These are phyloP conservation scores for Cichladusa arquata DNA, from an alignment of 2,113 vertebrate genomes.

Conservation along the genomic window DNA sequence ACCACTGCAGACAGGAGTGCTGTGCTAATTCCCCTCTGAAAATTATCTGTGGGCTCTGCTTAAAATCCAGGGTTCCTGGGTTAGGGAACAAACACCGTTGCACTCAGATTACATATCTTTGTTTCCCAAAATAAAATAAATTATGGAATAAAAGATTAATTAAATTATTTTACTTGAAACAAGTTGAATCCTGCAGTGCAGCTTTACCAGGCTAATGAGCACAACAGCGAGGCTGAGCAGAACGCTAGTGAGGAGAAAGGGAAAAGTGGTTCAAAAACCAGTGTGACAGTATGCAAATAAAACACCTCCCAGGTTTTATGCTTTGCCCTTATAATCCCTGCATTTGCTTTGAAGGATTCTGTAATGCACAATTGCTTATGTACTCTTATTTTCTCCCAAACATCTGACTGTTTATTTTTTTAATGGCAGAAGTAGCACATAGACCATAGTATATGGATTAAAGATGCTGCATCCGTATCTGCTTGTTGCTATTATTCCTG, in stretches of 20 bases:
- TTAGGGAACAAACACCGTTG: neutral
- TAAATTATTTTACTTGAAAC: slow-evolving; percentile 42
- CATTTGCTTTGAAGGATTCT: neutral
- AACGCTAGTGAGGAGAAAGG: neutral
- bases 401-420: neutral
- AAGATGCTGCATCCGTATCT: neutral
- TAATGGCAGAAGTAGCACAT: neutral
- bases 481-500: neutral
- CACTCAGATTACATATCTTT: neutral
- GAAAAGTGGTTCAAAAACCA: slow-evolving; percentile 56
- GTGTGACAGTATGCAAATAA: slow-evolving; percentile 47
- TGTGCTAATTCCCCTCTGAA: slow-evolving; percentile 18
- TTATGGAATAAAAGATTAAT: neutral
- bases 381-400: neutral
- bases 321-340: neutral
- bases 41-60: neutral
- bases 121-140: neutral
- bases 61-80: neutral
- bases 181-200: slow-evolving; percentile 41
- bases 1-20: neutral
- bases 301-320: neutral
- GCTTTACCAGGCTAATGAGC: slow-evolving; percentile 55
- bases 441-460: neutral
- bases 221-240: neutral
- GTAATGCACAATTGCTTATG: neutral